Evolutionary conservation across 2,797 vertebrate genomes (phyloP).

Genomic region (Eidolon dupreanum): DNA sequence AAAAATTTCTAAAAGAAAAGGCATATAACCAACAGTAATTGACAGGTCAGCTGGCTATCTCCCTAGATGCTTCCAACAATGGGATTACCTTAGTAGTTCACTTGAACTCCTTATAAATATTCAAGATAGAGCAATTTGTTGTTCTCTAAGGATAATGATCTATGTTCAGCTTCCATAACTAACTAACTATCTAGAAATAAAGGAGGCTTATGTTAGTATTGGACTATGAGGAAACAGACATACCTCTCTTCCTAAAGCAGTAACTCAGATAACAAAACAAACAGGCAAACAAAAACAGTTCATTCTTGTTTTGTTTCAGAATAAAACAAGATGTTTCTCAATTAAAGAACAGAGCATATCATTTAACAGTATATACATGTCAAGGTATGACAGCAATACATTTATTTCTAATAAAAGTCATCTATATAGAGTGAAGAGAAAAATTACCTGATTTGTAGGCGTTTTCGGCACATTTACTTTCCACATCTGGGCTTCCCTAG

Average conservation of each 20-base stretch:
- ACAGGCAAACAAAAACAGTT: background rate
- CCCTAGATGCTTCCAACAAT: background rate
- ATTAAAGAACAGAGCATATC: background rate
- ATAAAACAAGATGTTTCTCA: conserved; percentile 10
- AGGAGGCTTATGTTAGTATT: conserved; percentile 1
- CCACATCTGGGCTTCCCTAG: conserved; percentile 98
- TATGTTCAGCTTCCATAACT: background rate
- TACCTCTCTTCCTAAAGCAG: background rate
- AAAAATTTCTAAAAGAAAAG: conserved; percentile 13
- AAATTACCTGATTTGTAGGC: conserved; percentile 93
- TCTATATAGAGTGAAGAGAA: background rate
- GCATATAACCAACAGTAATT: background rate
- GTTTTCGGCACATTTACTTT: conserved; percentile 95
- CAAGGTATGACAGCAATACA: background rate
- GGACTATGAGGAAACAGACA: background rate
- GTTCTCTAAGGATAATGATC: background rate
- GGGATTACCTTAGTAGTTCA: background rate
- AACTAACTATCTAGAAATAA: conserved; percentile 6
- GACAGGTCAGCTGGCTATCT: background rate
- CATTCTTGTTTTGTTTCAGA: background rate
- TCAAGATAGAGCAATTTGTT: background rate
- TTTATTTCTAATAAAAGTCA: background rate
- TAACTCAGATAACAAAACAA: conserved; percentile 18
- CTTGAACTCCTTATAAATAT: conserved; percentile 1
- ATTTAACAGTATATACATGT: background rate